Percentiles rank a stretch among this genome's conserved stretches.
These are phyloP conservation scores for Pygoscelis adeliae DNA, from an alignment of 2,113 vertebrate species.

Conservation along the genomic window DNA sequence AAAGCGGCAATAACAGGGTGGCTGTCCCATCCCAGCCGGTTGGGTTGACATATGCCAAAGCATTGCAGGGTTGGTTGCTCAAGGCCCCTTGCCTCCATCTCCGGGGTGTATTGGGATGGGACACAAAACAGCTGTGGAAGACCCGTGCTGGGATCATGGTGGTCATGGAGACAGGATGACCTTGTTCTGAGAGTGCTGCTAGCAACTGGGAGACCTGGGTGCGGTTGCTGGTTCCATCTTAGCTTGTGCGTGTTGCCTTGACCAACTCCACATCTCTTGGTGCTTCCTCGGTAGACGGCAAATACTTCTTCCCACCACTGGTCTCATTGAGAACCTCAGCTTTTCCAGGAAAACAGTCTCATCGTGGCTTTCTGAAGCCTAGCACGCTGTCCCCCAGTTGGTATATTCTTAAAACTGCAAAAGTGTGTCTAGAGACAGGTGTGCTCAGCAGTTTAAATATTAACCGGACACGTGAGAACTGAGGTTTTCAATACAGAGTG, in stretches of 20 bases:
- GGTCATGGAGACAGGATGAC: background rate
- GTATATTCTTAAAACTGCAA: background rate
- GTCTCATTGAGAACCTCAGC: background rate
- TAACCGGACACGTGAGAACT: background rate
- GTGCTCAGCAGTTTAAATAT: background rate
- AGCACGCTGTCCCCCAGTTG: background rate
- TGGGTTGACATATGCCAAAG: background rate
- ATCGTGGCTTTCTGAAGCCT: background rate
- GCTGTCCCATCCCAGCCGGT: background rate
- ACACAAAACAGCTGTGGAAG: background rate
- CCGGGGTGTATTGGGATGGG: background rate
- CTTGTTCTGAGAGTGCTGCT: background rate
- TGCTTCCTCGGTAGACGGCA: background rate
- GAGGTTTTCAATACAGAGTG: background rate
- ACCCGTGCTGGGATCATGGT: background rate
- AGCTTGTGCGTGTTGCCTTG: fast-evolving
- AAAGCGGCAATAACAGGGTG: background rate
- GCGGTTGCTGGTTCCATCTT: background rate
- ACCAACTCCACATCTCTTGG: background rate
- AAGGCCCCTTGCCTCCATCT: background rate
- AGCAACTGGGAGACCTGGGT: background rate
- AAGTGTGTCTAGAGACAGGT: background rate
- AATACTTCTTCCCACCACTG: background rate
- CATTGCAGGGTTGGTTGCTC: background rate
- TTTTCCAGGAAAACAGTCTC: background rate